Percentiles rank a stretch among this genome's conserved stretches.
These are phyloP conservation scores for Phoeniculus purpureus DNA, from an alignment of 2,797 vertebrate species.

Conservation along the genomic window DNA sequence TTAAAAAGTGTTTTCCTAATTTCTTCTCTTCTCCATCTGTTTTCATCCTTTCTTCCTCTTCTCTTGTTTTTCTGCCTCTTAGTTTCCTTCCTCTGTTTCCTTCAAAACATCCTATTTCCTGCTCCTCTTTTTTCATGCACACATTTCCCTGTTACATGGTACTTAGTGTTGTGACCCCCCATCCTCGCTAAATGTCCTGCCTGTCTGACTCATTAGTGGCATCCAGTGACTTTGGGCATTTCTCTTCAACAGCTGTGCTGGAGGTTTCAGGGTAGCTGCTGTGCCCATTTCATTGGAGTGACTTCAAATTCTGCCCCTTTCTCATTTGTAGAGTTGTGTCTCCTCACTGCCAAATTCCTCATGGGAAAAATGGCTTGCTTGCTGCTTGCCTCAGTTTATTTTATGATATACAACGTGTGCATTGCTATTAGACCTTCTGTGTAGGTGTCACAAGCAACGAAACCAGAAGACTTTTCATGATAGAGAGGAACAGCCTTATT, in stretches of 20 bases:
- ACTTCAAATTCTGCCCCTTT: not conserved
- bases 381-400: not conserved
- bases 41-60: slow-evolving; percentile 9
- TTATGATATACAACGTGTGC: not conserved
- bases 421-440: not conserved
- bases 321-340: not conserved
- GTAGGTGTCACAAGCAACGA: not conserved
- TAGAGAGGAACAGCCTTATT: not conserved
- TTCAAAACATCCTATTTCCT: slow-evolving; percentile 52
- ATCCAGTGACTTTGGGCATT: not conserved
- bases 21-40: not conserved
- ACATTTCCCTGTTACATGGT: not conserved
- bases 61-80: not conserved
- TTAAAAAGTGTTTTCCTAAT: not conserved
- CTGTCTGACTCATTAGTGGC: not conserved
- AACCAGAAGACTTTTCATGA: not conserved
- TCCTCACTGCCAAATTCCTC: not conserved
- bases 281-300: not conserved
- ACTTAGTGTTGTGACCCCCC: not conserved
- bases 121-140: not conserved
- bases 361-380: not conserved
- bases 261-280: not conserved
- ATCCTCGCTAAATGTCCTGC: not conserved
- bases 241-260: not conserved
- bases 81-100: slow-evolving; percentile 33